Conservation (phyloP, 2,888 invertebrate genomes). For the Trichopria drosophilae region DNA sequence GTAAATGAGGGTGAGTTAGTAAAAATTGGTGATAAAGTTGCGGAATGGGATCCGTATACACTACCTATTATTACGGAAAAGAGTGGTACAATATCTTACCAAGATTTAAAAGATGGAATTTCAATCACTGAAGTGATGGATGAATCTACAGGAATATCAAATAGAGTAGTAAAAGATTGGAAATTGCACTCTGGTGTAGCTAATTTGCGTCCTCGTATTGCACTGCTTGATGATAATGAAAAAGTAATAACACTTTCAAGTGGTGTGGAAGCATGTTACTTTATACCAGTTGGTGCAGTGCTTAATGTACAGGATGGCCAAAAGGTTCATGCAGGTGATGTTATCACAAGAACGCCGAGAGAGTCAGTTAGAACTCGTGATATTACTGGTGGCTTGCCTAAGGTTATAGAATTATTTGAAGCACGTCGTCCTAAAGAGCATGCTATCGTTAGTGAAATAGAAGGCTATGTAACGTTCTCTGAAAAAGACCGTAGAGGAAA, state of each 20-base stretch:
- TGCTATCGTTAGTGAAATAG: conserved; percentile 12
- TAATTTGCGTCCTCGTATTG: conserved; percentile 9
- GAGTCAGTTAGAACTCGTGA: conserved; percentile 5
- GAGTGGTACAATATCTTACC: conserved; percentile 3
- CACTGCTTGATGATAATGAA: conserved; percentile 3
- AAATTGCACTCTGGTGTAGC: neutral
- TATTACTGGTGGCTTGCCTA: conserved; percentile 14
- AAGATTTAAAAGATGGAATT: conserved; percentile 8
- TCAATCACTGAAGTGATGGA: conserved; percentile 3
- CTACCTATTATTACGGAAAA: conserved; percentile 8
- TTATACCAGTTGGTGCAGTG: conserved; percentile 7
- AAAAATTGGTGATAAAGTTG: conserved; percentile 2
- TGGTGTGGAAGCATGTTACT: conserved; percentile 9
- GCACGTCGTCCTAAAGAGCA: conserved; percentile 12
- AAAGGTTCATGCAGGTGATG: conserved; percentile 8
- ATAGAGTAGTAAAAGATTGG: conserved; percentile 6
- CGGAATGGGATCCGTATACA: conserved; percentile 10
- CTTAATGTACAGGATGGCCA: conserved; percentile 3
- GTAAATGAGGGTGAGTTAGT: neutral
- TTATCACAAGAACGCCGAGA: conserved; percentile 10
- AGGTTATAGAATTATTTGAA: conserved; percentile 13
- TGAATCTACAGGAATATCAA: conserved; percentile 2
- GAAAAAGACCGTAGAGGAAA: conserved; percentile 7
- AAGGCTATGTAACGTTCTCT: conserved; percentile 11
- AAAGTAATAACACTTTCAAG: conserved; percentile 11